A percentile compares a stretch with the other conserved stretches of the same genome.
Conservation (phyloP, 2,113 vertebrate genomes). For the Microcebus murinus region DNA sequence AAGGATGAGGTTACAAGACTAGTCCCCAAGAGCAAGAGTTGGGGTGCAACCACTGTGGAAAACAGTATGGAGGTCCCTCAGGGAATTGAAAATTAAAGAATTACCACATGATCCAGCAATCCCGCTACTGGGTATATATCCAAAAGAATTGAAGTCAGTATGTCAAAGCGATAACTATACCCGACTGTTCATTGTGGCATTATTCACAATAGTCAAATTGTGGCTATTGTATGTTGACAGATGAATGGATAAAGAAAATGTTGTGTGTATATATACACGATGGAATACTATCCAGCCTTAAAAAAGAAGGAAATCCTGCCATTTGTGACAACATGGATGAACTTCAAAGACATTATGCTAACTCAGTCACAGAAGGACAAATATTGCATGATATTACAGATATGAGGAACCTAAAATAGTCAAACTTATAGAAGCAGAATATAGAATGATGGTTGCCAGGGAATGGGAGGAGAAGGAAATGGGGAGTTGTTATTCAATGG, state of each 20-base stretch:
- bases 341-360: neutral
- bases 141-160: neutral
- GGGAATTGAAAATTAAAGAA: neutral
- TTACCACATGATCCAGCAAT: neutral
- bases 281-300: neutral
- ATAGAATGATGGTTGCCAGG: neutral
- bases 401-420: neutral
- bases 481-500: neutral
- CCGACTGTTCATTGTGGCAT: neutral
- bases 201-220: neutral
- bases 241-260: neutral
- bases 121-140: neutral
- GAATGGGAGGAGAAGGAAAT: neutral
- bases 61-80: neutral
- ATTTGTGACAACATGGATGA: neutral
- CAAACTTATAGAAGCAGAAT: neutral
- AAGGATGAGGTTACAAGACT: neutral
- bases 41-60: neutral
- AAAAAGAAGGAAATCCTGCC: neutral
- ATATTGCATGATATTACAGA: neutral
- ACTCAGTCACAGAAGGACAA: neutral
- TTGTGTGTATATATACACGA: rapidly evolving
- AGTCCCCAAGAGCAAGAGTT: neutral
- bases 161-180: neutral
- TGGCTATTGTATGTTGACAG: neutral